A percentile compares a stretch with the other conserved stretches of the same genome.
Evolutionary conservation across 2,797 vertebrate genomes (phyloP).

Genomic region (Mormyrops boulengeri): DNA sequence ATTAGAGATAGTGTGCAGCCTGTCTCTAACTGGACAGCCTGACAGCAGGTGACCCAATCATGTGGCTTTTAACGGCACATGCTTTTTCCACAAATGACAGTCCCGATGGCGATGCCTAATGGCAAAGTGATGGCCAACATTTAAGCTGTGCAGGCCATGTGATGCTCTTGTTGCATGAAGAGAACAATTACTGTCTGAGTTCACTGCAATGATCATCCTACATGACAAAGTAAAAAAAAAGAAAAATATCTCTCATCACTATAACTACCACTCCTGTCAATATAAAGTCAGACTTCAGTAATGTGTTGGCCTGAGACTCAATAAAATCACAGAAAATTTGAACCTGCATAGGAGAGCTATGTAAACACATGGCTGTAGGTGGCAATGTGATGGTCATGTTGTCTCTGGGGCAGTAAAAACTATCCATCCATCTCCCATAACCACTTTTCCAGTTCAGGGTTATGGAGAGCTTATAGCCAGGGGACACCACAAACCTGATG

Average conservation of each 20-base stretch:
- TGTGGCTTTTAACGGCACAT: background rate
- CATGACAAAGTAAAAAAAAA: background rate
- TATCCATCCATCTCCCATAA: background rate
- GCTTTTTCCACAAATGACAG: background rate
- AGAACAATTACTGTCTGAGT: constrained; percentile 8
- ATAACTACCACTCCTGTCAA: background rate
- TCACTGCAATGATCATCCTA: background rate
- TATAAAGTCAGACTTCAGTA: background rate
- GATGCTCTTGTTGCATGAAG: background rate
- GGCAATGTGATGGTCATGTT: background rate
- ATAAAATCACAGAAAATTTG: background rate
- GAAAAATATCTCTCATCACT: background rate
- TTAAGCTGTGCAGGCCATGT: background rate
- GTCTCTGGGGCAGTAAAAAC: background rate
- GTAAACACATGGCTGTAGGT: background rate
- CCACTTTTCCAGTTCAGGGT: background rate
- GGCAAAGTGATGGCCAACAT: background rate
- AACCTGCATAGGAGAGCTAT: background rate
- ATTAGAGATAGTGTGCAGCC: background rate
- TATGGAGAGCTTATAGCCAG: background rate
- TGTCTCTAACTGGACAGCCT: background rate
- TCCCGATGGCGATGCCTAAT: background rate
- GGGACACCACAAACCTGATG: background rate
- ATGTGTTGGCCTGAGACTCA: background rate
- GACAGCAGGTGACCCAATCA: background rate